phyloP scores from a whole-genome alignment of 2,797 vertebrate genomes.

The Danionella dracula region DNA sequence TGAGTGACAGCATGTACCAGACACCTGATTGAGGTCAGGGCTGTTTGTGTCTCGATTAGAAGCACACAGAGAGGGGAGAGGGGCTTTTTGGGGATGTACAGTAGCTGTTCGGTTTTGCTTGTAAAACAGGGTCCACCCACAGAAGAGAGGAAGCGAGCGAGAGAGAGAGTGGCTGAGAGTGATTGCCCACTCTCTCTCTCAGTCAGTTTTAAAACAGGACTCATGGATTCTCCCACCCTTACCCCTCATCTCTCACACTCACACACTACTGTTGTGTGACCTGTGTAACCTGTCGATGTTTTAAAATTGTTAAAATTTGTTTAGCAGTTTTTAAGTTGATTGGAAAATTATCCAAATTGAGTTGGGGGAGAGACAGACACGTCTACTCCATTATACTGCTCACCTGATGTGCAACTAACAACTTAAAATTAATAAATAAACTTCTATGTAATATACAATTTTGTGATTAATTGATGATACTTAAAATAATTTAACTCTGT shows the following conservation, averaged over 20 bases:
- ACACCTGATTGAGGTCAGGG: background rate
- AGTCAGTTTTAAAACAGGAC: conserved; percentile 70
- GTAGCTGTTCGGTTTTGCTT: conserved; percentile 70
- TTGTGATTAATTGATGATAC: no score
- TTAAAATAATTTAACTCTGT: no score
- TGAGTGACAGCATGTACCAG: conserved; percentile 55
- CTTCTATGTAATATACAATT: no score
- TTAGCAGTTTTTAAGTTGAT: no score
- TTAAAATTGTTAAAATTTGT: no score
- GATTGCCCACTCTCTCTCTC: conserved; percentile 65
- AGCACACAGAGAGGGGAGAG: conserved; percentile 30
- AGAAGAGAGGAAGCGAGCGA: conserved; percentile 59
- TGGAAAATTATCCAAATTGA: no score
- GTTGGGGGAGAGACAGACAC: no score
- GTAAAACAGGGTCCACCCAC: conserved; percentile 81
- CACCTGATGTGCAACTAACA: no score
- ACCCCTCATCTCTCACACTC: conserved; percentile 48
- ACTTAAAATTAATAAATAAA: no score
- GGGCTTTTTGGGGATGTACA: conserved; percentile 66
- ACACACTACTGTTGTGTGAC: background rate
- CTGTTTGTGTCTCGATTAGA: background rate
- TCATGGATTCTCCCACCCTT: conserved; percentile 74
- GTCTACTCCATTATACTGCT: no score
- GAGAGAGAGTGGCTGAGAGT: conserved; percentile 58
- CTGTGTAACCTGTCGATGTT: no score